Evolutionary conservation across 2,888 invertebrate genomes (phyloP).

Genomic region (Tridacna gigas): DNA sequence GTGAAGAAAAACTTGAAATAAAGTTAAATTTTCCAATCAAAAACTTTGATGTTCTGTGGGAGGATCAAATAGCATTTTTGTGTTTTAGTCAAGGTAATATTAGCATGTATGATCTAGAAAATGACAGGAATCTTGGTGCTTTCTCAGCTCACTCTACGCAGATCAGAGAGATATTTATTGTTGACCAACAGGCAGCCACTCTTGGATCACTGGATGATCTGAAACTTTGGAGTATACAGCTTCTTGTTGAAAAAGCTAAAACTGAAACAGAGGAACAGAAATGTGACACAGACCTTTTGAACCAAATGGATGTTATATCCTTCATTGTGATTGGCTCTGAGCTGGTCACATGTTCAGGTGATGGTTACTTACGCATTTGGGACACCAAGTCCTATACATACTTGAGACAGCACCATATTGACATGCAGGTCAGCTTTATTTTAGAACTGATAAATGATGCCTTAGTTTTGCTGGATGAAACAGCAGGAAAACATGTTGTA

Average conservation of each 20-base stretch:
- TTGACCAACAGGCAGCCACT: constrained; percentile 61
- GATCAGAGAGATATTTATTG: constrained; percentile 43
- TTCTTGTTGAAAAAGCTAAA: constrained; percentile 46
- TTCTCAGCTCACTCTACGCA: constrained; percentile 59
- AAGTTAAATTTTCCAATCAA: constrained; percentile 54
- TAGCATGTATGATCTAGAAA: constrained; percentile 60
- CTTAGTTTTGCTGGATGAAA: constrained; percentile 61
- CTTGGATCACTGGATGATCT: constrained; percentile 49
- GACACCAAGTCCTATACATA: constrained; percentile 43
- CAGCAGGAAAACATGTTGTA: constrained; percentile 53
- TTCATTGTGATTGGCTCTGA: constrained; percentile 54
- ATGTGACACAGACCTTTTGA: constrained; percentile 11
- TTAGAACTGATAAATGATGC: constrained; percentile 58
- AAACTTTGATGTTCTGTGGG: constrained; percentile 66
- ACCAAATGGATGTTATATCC: constrained; percentile 51
- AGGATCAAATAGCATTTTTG: constrained; percentile 63
- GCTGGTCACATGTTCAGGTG: constrained; percentile 60
- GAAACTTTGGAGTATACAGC: constrained; percentile 66
- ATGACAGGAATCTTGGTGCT: constrained; percentile 52
- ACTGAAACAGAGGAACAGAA: background rate
- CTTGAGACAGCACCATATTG: constrained; percentile 56
- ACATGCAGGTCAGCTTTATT: constrained; percentile 35
- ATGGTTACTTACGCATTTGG: constrained; percentile 63
- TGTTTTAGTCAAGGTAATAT: constrained; percentile 65
- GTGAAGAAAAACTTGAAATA: constrained; percentile 35